These are phyloP conservation scores for Cebidichthys violaceus DNA, from an alignment of 2,113 vertebrate species.

Conservation along the genomic window DNA sequence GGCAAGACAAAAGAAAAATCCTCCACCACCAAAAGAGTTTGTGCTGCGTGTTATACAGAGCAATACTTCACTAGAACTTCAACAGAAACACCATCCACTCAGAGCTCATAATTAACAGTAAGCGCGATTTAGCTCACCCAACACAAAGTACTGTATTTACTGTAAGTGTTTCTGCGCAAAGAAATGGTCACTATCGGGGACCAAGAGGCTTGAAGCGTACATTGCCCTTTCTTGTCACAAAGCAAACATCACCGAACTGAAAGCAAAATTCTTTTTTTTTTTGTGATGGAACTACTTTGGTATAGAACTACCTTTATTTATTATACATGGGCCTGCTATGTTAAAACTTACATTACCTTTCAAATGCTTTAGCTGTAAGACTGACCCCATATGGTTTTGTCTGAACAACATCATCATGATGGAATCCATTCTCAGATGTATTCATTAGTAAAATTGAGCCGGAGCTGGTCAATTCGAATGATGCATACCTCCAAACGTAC, in stretches of 20 bases:
- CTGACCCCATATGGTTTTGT: conserved; percentile 39
- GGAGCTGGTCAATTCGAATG: conserved; percentile 53
- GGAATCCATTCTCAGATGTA: conserved; percentile 38
- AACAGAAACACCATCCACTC: conserved; percentile 73
- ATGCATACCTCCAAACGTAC: conserved; percentile 50
- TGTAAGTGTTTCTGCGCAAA: conserved; percentile 62
- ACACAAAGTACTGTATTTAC: conserved; percentile 68
- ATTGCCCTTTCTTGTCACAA: conserved; percentile 56
- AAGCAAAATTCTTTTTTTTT: conserved; percentile 61
- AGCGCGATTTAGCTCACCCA: conserved; percentile 73
- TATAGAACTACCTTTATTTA: conserved; percentile 79
- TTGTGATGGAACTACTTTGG: conserved; percentile 81
- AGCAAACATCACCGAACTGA: conserved; percentile 70
- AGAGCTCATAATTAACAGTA: conserved; percentile 77
- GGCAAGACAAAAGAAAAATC: conserved; percentile 64
- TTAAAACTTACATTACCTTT: conserved; percentile 51
- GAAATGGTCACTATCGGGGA: conserved; percentile 55
- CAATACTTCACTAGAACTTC: conserved; percentile 76
- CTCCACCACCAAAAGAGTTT: conserved; percentile 71
- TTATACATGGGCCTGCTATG: conserved; percentile 66
- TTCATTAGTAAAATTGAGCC: conserved; percentile 59
- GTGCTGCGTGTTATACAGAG: conserved; percentile 70
- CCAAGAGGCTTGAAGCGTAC: conserved; percentile 53
- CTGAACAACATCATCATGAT: conserved; percentile 32
- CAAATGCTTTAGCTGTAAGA: conserved; percentile 50